These are phyloP conservation scores for Scaptomyza montana DNA, from an alignment of 1,140 invertebrate species.

Conservation along the genomic window DNA sequence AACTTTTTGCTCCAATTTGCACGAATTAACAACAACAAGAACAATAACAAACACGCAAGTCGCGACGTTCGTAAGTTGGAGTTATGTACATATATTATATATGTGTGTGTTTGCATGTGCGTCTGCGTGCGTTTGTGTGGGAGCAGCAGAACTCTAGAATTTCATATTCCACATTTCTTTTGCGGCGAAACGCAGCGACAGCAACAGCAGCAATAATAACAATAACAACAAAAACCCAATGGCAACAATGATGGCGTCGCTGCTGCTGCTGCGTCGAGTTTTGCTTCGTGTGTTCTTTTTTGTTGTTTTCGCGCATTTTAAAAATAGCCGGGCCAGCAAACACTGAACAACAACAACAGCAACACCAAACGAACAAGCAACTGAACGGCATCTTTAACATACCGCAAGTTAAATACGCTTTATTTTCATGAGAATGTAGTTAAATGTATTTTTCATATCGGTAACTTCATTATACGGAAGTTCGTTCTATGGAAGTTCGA, in stretches of 20 bases:
- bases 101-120: conserved; percentile 10
- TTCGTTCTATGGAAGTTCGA: no score
- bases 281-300: conserved; percentile 60
- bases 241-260: conserved; percentile 49
- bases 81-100: not conserved
- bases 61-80: conserved; percentile 29
- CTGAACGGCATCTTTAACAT: conserved; percentile 5
- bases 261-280: conserved; percentile 52
- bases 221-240: conserved; percentile 5
- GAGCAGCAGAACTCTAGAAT: conserved; percentile 59
- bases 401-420: conserved; percentile 24
- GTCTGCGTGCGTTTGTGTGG: conserved; percentile 39
- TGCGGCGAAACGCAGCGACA: conserved; percentile 53
- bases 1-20: conserved; percentile 67
- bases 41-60: conserved; percentile 34
- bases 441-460: no score
- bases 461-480: no score
- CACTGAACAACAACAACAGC: conserved; percentile 43
- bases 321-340: conserved; percentile 71
- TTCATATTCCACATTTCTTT: conserved; percentile 75
- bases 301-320: conserved; percentile 73
- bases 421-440: no score
- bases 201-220: conserved; percentile 30
- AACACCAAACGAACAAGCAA: conserved; percentile 36
- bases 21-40: conserved; percentile 46